These are phyloP conservation scores for Colius striatus DNA, from an alignment of 2,113 vertebrate genomes.

Conservation along the genomic window DNA sequence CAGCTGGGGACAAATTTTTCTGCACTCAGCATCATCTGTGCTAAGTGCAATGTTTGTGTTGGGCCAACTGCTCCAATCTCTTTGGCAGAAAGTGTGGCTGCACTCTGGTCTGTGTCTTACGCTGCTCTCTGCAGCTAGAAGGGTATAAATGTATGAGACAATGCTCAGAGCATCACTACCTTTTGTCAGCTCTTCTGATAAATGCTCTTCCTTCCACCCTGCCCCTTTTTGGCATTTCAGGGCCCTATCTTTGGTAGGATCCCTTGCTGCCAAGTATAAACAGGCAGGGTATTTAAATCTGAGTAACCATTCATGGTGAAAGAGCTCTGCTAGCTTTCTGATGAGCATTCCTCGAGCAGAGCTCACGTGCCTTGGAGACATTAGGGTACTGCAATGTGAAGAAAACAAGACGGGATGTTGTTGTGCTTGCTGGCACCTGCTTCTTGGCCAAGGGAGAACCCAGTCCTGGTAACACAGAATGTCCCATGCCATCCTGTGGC, in stretches of 20 bases:
- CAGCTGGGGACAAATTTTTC: not conserved
- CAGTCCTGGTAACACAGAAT: not conserved
- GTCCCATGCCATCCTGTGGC: not conserved
- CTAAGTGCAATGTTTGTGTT: not conserved
- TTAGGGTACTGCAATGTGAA: not conserved
- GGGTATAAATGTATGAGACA: accelerated
- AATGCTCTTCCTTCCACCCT: not conserved
- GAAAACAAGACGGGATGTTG: accelerated
- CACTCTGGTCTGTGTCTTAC: not conserved
- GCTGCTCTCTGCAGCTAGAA: not conserved
- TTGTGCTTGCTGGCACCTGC: not conserved
- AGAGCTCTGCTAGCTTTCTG: not conserved
- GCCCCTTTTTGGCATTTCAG: not conserved
- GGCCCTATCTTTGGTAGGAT: not conserved
- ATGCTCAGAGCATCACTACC: not conserved
- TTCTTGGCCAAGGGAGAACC: not conserved
- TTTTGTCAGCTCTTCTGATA: not conserved
- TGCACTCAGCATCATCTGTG: not conserved
- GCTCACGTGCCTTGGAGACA: accelerated
- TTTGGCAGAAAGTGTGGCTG: not conserved
- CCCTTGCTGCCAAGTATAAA: not conserved
- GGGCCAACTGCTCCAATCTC: not conserved
- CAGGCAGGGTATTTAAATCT: not conserved
- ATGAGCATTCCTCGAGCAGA: accelerated
- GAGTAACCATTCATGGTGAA: not conserved